A percentile compares a stretch with the other conserved stretches of the same genome.
These are phyloP conservation scores for Macrosteles quadrilineatus DNA, from an alignment of 1,140 invertebrate genomes.

Conservation along the genomic window DNA sequence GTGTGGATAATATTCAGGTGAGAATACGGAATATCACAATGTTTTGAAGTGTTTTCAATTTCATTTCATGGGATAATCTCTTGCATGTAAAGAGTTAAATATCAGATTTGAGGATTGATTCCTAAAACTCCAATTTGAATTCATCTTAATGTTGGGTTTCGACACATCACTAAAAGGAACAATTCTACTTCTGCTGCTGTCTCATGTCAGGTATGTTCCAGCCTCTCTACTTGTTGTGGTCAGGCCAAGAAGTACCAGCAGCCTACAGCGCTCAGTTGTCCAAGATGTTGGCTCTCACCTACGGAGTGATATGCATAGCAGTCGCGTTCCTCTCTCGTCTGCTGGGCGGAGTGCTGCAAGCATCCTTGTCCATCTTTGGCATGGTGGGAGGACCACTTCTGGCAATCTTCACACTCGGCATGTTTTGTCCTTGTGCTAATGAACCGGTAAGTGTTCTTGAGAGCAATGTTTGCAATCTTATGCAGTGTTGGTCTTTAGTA, in stretches of 20 bases:
- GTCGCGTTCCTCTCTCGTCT: constrained; percentile 72
- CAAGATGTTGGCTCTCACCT: constrained; percentile 66
- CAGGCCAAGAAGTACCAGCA: constrained; percentile 41
- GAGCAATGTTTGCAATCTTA: no score
- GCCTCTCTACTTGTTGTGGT: constrained; percentile 29
- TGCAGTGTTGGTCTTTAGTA: no score
- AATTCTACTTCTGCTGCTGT: no score
- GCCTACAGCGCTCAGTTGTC: constrained; percentile 51
- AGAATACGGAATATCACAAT: no score
- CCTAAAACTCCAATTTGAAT: no score
- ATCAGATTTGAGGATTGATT: no score
- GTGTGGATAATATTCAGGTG: no score
- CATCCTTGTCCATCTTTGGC: constrained; percentile 76
- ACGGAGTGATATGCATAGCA: constrained; percentile 67
- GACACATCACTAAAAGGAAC: no score
- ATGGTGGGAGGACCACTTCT: constrained; percentile 78
- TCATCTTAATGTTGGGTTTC: no score
- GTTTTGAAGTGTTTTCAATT: no score
- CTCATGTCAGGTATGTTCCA: constrained; percentile 26
- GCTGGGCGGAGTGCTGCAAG: constrained; percentile 72
- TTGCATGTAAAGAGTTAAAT: background rate
- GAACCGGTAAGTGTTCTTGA: constrained; percentile 57
- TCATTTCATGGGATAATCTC: no score
- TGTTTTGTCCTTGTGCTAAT: constrained; percentile 66
- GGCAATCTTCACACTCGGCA: constrained; percentile 78